Evolutionary conservation across 1,140 invertebrate species (phyloP).

Genomic region (Dreissena rostriformis): DNA sequence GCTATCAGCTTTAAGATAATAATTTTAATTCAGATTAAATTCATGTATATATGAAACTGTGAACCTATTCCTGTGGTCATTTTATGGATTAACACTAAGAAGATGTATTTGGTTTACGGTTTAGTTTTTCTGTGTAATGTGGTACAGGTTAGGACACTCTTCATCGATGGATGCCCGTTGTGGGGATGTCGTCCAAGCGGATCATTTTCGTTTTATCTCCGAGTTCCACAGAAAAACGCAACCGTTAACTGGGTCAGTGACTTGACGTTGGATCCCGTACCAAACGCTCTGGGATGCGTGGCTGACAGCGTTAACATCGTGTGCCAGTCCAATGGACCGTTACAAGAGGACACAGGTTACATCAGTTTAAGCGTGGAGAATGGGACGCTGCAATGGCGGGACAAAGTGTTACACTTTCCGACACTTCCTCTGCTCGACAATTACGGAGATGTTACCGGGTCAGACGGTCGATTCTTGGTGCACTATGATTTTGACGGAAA

Average conservation of each 20-base stretch:
- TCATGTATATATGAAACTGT: too few relatives aligned
- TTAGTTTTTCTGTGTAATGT: too few relatives aligned
- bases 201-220: slow-evolving; percentile 55
- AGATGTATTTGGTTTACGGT: too few relatives aligned
- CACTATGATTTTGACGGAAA: slow-evolving; percentile 13
- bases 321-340: slow-evolving; percentile 38
- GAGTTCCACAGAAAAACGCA: neutral
- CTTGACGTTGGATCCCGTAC: neutral
- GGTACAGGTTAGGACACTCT: neutral
- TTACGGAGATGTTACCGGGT: slow-evolving; percentile 22
- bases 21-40: too few relatives aligned
- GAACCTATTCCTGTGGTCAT: too few relatives aligned
- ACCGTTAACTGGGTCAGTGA: slow-evolving; percentile 3
- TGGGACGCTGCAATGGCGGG: slow-evolving; percentile 6
- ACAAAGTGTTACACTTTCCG: slow-evolving; percentile 4
- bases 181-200: slow-evolving; percentile 59
- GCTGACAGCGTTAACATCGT: slow-evolving; percentile 50
- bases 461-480: slow-evolving; percentile 1
- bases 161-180: slow-evolving; percentile 57
- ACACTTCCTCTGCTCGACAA: neutral
- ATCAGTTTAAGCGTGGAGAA: neutral
- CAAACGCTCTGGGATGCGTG: slow-evolving; percentile 54
- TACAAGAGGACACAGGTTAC: slow-evolving; percentile 1
- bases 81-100: too few relatives aligned
- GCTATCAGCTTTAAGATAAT: too few relatives aligned